These are phyloP conservation scores for Tonatia bakeri DNA, from an alignment of 2,113 vertebrate genomes.

Conservation along the genomic window DNA sequence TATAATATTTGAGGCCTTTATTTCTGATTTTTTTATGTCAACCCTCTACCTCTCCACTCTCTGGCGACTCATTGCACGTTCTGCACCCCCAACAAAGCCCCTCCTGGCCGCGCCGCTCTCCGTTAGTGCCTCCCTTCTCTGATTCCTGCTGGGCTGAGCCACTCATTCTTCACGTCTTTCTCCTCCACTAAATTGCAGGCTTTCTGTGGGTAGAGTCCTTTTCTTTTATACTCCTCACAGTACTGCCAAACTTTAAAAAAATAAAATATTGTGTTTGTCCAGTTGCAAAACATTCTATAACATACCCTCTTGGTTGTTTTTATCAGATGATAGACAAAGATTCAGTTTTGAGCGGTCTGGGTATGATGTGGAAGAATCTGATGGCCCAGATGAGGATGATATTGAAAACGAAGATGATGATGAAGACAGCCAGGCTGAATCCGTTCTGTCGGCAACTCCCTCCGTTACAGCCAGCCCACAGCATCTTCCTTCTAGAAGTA, in stretches of 20 bases:
- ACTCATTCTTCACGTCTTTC: background rate
- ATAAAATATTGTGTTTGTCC: background rate
- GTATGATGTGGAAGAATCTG: constrained; percentile 94
- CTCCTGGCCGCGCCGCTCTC: background rate
- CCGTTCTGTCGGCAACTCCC: constrained; percentile 92
- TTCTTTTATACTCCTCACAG: background rate
- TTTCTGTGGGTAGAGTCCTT: too few species aligned
- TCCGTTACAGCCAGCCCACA: constrained; percentile 95
- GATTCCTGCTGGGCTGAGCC: background rate
- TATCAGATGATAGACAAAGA: constrained; percentile 89
- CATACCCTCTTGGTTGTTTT: constrained; percentile 23
- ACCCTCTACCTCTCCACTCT: background rate
- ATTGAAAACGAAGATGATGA: constrained; percentile 96
- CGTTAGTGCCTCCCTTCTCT: background rate
- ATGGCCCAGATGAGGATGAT: constrained; percentile 93
- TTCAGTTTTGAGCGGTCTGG: constrained; percentile 87
- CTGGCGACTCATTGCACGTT: fast-evolving
- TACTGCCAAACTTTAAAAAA: background rate
- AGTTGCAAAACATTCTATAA: background rate
- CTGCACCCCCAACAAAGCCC: background rate
- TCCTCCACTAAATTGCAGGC: background rate
- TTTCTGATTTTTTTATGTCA: background rate
- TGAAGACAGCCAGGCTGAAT: constrained; percentile 97
- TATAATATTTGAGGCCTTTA: background rate
- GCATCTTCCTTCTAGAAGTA: constrained; percentile 82